A percentile compares a stretch with the other conserved stretches of the same genome.
These are phyloP conservation scores for Agelas oroides DNA, from an alignment of 37 sponge, comb jelly and placozoan genomes.

Conservation along the genomic window DNA sequence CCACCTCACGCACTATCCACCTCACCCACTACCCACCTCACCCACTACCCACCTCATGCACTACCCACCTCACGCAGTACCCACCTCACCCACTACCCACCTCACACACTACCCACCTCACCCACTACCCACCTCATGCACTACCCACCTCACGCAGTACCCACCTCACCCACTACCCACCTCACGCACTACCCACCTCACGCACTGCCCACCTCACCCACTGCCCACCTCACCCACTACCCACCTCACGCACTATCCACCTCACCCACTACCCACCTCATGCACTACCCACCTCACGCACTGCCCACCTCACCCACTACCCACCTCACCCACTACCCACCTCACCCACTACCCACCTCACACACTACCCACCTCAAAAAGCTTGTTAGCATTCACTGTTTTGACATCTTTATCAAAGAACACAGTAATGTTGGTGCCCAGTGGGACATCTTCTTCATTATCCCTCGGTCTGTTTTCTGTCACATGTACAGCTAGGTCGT, in stretches of 20 bases:
- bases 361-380: constrained; percentile 65
- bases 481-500: constrained; percentile 34
- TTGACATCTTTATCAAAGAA: constrained; percentile 62
- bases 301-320: constrained; percentile 47
- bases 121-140: too few relatives aligned
- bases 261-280: constrained; percentile 24
- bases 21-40: constrained; percentile 24
- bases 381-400: constrained; percentile 61
- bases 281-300: neutral
- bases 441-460: constrained; percentile 10
- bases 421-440: constrained; percentile 37
- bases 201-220: too few relatives aligned
- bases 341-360: neutral
- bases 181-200: constrained; percentile 51
- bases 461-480: constrained; percentile 26
- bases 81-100: neutral
- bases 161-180: neutral
- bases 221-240: neutral
- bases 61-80: constrained; percentile 45
- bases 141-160: too few relatives aligned
- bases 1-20: constrained; percentile 8
- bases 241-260: constrained; percentile 8
- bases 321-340: neutral
- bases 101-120: constrained; percentile 53
- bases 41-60: neutral